These are phyloP conservation scores for Latheticus oryzae DNA, from an alignment of 2,888 invertebrate species.

Conservation along the genomic window DNA sequence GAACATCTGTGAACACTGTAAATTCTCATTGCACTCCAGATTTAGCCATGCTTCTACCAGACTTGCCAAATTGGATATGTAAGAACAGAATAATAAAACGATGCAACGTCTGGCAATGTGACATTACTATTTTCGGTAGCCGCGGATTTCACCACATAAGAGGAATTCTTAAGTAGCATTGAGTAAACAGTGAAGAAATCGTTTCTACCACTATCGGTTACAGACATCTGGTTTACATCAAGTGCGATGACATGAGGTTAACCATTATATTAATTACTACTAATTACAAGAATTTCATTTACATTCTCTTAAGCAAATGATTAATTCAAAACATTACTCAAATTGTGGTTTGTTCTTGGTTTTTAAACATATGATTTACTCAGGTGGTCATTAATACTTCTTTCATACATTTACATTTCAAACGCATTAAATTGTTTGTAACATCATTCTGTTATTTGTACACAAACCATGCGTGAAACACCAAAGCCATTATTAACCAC, in stretches of 20 bases:
- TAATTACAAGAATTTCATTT: conserved; percentile 36
- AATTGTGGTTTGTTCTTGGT: conserved; percentile 32
- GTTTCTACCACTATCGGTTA: conserved; percentile 27
- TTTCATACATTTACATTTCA: conserved; percentile 9
- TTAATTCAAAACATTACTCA: conserved; percentile 29
- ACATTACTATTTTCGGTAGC: conserved; percentile 19
- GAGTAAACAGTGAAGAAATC: conserved; percentile 28
- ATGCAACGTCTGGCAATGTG: conserved; percentile 12
- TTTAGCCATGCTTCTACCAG: conserved; percentile 10
- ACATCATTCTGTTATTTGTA: conserved; percentile 10
- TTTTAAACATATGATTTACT: conserved; percentile 11
- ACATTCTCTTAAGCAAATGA: conserved; percentile 27
- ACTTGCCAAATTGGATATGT: conserved; percentile 14
- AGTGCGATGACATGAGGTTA: conserved; percentile 29
- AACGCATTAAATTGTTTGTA: conserved; percentile 18
- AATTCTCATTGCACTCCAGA: conserved; percentile 26
- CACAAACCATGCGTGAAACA: conserved; percentile 8
- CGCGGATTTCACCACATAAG: too few species aligned
- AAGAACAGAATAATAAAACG: conserved; percentile 5
- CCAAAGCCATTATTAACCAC: conserved; percentile 5
- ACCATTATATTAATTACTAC: conserved; percentile 37
- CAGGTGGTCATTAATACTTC: conserved; percentile 29
- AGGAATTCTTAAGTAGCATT: too few species aligned
- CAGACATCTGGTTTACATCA: conserved; percentile 38
- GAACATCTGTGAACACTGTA: conserved; percentile 15